Evolutionary conservation across 2,888 invertebrate genomes (phyloP).

Genomic region (Dryobota labecula): DNA sequence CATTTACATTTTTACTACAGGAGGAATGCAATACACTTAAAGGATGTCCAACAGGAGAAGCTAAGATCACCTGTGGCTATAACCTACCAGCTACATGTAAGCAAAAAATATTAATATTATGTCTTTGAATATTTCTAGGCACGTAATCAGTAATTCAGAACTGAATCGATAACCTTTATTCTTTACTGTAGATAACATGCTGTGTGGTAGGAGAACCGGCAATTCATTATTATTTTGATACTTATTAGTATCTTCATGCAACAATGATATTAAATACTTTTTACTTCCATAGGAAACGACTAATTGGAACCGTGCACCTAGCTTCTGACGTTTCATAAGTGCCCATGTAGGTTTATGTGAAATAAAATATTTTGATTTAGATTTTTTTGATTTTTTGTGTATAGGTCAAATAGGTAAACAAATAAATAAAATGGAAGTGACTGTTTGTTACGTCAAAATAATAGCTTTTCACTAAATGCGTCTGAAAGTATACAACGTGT

Average conservation of each 20-base stretch:
- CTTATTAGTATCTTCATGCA: neutral
- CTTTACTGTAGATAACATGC: neutral
- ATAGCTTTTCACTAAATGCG: no score
- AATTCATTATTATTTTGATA: neutral
- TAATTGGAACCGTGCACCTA: no score
- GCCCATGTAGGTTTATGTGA: no score
- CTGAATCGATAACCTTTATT: constrained; percentile 39
- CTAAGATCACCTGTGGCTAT: constrained; percentile 96
- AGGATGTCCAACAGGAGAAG: constrained; percentile 95
- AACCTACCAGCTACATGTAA: constrained; percentile 95
- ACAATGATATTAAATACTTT: neutral
- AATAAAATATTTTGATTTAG: no score
- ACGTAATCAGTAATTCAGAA: neutral
- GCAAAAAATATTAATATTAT: constrained; percentile 64
- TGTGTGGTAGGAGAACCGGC: neutral
- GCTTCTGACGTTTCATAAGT: no score
- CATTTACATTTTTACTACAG: constrained; percentile 63
- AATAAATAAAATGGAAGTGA: no score
- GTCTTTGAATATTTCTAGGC: neutral
- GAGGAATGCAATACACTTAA: constrained; percentile 93
- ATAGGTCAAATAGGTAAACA: no score
- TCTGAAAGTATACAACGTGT: no score
- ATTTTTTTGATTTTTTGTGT: no score
- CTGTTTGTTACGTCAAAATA: no score
- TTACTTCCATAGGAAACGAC: no score